Conservation (phyloP, 2,113 vertebrate species). For the Nesoenas mayeri region DNA sequence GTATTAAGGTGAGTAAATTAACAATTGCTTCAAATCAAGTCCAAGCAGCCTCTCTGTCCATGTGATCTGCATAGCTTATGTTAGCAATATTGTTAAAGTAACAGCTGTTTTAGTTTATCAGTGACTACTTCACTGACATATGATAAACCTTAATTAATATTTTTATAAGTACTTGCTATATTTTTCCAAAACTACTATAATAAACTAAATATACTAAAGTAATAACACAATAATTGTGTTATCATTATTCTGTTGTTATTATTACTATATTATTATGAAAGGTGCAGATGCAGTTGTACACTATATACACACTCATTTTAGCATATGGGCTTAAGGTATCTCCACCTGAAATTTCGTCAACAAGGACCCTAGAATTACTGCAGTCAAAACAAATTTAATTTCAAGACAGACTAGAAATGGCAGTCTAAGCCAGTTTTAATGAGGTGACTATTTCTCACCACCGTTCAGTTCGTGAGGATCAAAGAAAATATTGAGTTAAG, state of each 20-base stretch:
- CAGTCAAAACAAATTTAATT: neutral
- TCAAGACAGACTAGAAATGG: neutral
- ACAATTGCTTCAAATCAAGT: neutral
- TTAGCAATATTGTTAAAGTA: neutral
- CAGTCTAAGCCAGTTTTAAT: neutral
- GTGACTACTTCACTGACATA: neutral
- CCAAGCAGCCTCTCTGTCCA: neutral
- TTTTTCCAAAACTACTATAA: neutral
- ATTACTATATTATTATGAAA: neutral
- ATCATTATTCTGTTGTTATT: neutral
- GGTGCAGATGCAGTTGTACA: neutral
- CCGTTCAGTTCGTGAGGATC: neutral
- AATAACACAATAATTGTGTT: neutral
- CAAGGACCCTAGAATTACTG: neutral
- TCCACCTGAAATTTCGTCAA: neutral
- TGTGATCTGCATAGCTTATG: neutral
- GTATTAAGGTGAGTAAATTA: neutral
- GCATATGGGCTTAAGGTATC: neutral
- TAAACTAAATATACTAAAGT: neutral
- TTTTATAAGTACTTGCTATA: neutral
- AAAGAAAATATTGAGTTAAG: slow-evolving; percentile 17
- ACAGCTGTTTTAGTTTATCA: neutral
- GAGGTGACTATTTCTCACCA: slow-evolving; percentile 17
- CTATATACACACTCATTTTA: neutral
- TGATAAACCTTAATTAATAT: neutral